Base-by-base conservation (phyloP, 2,113 vertebrate genomes). In the Heterocephalus glaber region DNA sequence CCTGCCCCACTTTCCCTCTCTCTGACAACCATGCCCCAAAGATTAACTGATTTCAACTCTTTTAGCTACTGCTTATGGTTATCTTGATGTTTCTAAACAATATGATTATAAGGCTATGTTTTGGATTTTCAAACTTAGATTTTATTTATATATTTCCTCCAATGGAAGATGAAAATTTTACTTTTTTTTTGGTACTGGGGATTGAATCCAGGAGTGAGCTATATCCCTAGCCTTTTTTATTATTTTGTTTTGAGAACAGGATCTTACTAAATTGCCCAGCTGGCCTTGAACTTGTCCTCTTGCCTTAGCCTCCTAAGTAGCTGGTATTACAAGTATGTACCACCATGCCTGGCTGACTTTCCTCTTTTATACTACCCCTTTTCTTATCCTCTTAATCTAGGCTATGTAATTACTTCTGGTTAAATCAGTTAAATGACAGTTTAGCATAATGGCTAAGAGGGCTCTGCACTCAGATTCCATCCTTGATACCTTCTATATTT, bases 91-190 rank as follows among this genome's bases (percentile, higher is more conserved):
- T 93, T 92, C 76, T 38, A 92, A 90, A 81, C n/a, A 65, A 49
- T 58, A 70, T 38, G 38, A 49, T 35, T 63, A 30, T 38, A 61
- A 87, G 60, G 11, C 17, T 85, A 5, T 58, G 60, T 86, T 95
- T 83, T 95, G 19, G 68, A 94, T 96, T 94, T 94, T 94, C n/a
- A 88, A 79, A 49, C 14, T 49, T 86, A 87, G 44, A 44, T 70
- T 81, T 92, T 88, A 84, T 56, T 38, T 87, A 35, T 3, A 90
- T 61, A 72, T 22, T 66, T 65, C 58, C 72, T 82, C 52, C 35
- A 79, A 13, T 79, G 74, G 41, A 77, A 86, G 77, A 47, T 61
- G 58, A 85, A 88, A 68, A 74, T 95, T 80, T 74, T 74, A 74
- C 70, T 44, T 41, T 11, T 20, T 28, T 33, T 65, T 33, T 63